These are phyloP conservation scores for Acleris cristana DNA, from an alignment of 2,888 invertebrate genomes.

Conservation along the genomic window DNA sequence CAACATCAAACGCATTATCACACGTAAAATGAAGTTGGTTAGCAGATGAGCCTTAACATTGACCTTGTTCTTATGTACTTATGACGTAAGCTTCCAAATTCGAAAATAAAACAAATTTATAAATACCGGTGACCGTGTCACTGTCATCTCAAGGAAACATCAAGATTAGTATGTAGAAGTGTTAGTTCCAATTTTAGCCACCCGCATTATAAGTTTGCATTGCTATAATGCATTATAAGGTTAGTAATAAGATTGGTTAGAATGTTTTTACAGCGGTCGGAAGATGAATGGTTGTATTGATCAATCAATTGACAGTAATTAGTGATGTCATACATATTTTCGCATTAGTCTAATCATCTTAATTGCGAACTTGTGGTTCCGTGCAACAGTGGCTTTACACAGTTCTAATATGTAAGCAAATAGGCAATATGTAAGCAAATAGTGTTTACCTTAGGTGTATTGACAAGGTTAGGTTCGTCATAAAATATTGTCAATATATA, in stretches of 20 bases:
- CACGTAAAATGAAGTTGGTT: conserved; percentile 12
- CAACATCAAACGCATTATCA: conserved; percentile 7
- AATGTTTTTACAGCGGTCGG: neutral
- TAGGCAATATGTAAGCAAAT: too few relatives aligned
- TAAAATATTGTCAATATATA: too few relatives aligned
- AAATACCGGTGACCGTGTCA: conserved; percentile 1
- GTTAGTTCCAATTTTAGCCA: neutral
- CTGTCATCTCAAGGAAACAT: neutral
- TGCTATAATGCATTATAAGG: conserved; percentile 8
- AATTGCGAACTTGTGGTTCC: neutral
- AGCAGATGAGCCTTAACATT: conserved; percentile 33
- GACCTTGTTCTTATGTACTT: conserved; percentile 20
- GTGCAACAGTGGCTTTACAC: neutral
- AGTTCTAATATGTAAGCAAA: too few relatives aligned
- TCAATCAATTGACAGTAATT: conserved; percentile 12
- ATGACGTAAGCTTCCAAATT: conserved; percentile 32
- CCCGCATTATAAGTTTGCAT: conserved; percentile 1
- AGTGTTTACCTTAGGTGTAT: too few relatives aligned
- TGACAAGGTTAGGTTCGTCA: too few relatives aligned
- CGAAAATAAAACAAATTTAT: conserved; percentile 13
- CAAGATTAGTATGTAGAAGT: neutral
- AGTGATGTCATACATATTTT: conserved; percentile 13
- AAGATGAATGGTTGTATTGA: conserved; percentile 16
- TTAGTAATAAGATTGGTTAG: neutral
- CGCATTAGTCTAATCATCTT: neutral